Evolutionary conservation across 2,888 invertebrate species (phyloP).

Genomic region (Trichogramma evanescens): DNA sequence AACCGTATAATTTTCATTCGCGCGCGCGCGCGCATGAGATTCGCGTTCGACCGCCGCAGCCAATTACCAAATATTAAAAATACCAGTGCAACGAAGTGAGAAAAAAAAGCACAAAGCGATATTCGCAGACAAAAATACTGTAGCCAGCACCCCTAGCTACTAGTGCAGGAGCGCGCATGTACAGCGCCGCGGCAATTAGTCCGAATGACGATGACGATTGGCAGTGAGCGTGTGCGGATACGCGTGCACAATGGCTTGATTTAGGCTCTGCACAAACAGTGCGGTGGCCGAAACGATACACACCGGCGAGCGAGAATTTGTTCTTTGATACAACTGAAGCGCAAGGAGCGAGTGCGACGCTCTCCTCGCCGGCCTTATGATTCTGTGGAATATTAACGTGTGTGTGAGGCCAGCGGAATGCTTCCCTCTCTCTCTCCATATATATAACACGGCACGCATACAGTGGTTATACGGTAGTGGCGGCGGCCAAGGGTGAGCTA

Average conservation of each 20-base stretch:
- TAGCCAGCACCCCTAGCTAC: not conserved
- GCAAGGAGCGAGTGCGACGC: conserved; percentile 36
- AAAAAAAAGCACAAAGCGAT: not conserved
- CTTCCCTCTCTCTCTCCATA: conserved; percentile 21
- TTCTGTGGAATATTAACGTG: conserved; percentile 43
- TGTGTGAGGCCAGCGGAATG: conserved; percentile 41
- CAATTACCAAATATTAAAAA: conserved; percentile 12
- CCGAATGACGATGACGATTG: conserved; percentile 16
- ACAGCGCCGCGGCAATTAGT: conserved; percentile 8
- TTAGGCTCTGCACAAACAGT: not conserved
- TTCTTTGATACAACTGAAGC: conserved; percentile 48
- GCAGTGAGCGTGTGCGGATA: conserved; percentile 5
- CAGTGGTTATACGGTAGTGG: conserved; percentile 31
- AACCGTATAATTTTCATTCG: conserved; percentile 5
- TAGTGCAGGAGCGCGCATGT: not conserved
- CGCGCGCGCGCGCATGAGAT: too few species aligned
- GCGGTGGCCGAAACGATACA: not conserved
- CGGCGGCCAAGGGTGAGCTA: conserved; percentile 36
- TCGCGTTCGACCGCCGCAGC: not conserved
- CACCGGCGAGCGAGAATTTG: conserved; percentile 17
- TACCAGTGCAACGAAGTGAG: not conserved
- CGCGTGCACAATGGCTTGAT: not conserved
- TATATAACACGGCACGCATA: conserved; percentile 30
- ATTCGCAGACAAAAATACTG: not conserved
- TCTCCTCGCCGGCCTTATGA: conserved; percentile 37